Evolutionary conservation across 1,140 invertebrate species (phyloP).

Genomic region (Brachionus sp.): DNA sequence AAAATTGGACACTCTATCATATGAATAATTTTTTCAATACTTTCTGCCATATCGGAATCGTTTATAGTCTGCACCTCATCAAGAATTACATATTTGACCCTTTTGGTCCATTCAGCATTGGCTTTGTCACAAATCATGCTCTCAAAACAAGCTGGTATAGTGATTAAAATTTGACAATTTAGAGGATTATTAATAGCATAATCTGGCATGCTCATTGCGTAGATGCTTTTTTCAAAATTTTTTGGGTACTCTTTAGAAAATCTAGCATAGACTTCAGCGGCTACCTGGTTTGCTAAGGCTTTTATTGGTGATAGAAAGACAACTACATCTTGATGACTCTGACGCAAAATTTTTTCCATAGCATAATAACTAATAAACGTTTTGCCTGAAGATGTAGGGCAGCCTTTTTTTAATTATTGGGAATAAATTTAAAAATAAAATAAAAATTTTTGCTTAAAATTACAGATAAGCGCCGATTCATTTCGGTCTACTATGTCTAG

Average conservation of each 20-base stretch:
- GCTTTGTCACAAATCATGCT: not conserved
- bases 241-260: not conserved
- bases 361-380: not conserved
- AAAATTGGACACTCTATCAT: constrained; percentile 1
- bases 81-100: not conserved
- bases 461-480: not conserved
- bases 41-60: not conserved
- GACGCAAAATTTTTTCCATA: not conserved
- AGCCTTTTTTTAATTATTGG: not conserved
- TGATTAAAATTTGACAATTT: constrained; percentile 9
- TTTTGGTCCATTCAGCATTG: not conserved
- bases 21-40: not conserved
- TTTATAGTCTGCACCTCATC: constrained; percentile 14
- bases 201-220: not conserved
- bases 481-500: constrained; percentile 8
- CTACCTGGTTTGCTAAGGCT: not conserved
- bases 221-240: constrained; percentile 12
- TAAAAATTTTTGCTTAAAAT: not conserved
- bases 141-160: not conserved
- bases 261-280: not conserved
- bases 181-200: not conserved
- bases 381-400: constrained; percentile 26
- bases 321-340: not conserved
- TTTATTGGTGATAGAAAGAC: constrained; percentile 6
- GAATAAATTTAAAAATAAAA: not conserved